Conservation (phyloP, 2,797 vertebrate genomes). For the Liparis tanakae region DNA sequence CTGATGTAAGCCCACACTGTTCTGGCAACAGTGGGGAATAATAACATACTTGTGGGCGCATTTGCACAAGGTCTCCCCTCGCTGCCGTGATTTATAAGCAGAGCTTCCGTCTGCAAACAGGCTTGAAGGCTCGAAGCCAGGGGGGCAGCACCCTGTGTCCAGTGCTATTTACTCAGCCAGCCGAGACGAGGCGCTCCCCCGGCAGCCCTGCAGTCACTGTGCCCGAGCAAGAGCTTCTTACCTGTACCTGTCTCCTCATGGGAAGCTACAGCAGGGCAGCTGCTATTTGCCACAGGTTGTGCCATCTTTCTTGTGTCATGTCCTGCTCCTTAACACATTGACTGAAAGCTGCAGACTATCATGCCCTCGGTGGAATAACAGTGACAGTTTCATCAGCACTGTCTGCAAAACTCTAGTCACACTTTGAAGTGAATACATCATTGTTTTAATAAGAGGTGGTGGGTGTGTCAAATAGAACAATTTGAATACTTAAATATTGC, state of each 20-base stretch:
- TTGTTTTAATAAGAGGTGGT: constrained; percentile 48
- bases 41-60: constrained; percentile 66
- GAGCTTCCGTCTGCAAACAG: constrained; percentile 79
- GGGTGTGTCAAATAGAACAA: constrained; percentile 1
- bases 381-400: constrained; percentile 51
- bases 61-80: constrained; percentile 75
- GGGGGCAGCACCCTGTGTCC: constrained; percentile 75
- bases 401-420: constrained; percentile 54
- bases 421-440: constrained; percentile 57
- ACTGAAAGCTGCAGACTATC: constrained; percentile 63
- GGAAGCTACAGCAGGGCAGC: constrained; percentile 48
- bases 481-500: constrained; percentile 23
- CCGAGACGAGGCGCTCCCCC: constrained; percentile 61
- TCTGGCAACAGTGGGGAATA: constrained; percentile 61
- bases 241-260: constrained; percentile 47
- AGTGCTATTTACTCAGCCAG: constrained; percentile 80
- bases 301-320: constrained; percentile 67
- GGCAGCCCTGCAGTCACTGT: constrained; percentile 61
- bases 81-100: constrained; percentile 79
- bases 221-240: constrained; percentile 43
- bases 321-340: constrained; percentile 76
- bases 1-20: constrained; percentile 56
- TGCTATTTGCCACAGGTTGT: constrained; percentile 60
- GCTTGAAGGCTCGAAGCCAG: constrained; percentile 66
- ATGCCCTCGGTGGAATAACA: constrained; percentile 39